Percentiles rank a stretch among this genome's conserved stretches.
These are phyloP conservation scores for Tenthredo amoena DNA, from an alignment of 2,888 invertebrate genomes.

Conservation along the genomic window DNA sequence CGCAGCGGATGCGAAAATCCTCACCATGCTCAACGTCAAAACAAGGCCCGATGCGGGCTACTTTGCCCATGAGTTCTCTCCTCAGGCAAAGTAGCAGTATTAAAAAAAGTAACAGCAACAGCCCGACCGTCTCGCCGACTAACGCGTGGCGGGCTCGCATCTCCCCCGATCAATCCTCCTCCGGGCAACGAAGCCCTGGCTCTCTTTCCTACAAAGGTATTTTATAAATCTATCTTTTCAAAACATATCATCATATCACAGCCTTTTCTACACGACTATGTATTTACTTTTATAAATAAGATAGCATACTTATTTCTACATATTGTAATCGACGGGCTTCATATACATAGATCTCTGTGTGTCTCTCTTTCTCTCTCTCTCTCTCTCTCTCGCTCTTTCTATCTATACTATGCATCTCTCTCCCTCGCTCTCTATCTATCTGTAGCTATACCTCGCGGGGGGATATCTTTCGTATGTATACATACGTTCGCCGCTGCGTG, in stretches of 20 bases:
- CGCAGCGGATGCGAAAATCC: constrained; percentile 81
- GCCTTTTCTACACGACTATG: not conserved
- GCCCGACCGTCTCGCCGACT: constrained; percentile 85
- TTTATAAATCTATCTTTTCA: not conserved
- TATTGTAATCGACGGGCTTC: constrained; percentile 36
- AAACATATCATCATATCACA: not conserved
- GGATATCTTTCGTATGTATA: not conserved
- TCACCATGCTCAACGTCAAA: constrained; percentile 83
- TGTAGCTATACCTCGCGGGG: not conserved
- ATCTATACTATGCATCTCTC: not conserved
- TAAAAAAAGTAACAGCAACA: constrained; percentile 82
- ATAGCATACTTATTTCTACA: not conserved
- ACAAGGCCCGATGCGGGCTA: constrained; percentile 87
- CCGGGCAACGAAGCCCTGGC: constrained; percentile 87
- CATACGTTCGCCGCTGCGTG: not conserved
- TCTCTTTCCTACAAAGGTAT: constrained; percentile 87
- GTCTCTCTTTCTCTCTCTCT: not conserved
- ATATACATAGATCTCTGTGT: not conserved
- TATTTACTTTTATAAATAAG: not conserved
- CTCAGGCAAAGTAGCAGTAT: constrained; percentile 82
- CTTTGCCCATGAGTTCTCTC: constrained; percentile 87
- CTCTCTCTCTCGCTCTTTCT: not conserved
- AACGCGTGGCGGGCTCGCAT: constrained; percentile 84
- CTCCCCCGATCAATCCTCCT: constrained; percentile 85
- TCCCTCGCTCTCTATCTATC: not conserved